Conservation (phyloP, 1,140 invertebrate genomes). For the Drosophila sechellia region DNA sequence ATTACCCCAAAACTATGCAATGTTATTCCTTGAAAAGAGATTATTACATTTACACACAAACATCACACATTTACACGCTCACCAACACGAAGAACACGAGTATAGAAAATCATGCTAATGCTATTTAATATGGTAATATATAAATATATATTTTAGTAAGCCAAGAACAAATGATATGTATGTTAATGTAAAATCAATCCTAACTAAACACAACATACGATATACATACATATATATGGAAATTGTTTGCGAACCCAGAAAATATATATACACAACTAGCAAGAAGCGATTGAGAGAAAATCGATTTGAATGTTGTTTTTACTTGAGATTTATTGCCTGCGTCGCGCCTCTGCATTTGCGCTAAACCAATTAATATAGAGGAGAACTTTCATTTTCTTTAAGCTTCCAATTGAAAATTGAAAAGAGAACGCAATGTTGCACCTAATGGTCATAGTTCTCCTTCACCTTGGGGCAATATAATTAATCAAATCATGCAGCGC, state of each 20-base stretch:
- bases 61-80: constrained; percentile 42
- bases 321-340: constrained; percentile 55
- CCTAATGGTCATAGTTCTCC: constrained; percentile 3
- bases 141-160: constrained; percentile 76
- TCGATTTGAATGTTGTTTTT: constrained; percentile 36
- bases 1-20: constrained; percentile 70
- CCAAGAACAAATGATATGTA: constrained; percentile 68
- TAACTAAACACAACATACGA: constrained; percentile 61
- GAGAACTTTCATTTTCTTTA: constrained; percentile 13
- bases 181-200: constrained; percentile 65
- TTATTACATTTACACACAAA: constrained; percentile 69
- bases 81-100: constrained; percentile 30
- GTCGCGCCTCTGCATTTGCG: constrained; percentile 54
- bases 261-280: constrained; percentile 61
- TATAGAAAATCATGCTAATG: constrained; percentile 64
- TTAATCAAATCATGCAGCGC: background rate
- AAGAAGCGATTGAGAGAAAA: constrained; percentile 48
- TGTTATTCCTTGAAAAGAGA: constrained; percentile 83
- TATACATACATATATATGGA: constrained; percentile 58
- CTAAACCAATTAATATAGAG: constrained; percentile 33
- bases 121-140: constrained; percentile 66
- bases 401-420: constrained; percentile 12
- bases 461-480: background rate
- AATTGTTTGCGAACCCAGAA: constrained; percentile 61
- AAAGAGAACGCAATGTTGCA: constrained; percentile 12